Evolutionary conservation across 2,113 vertebrate genomes (phyloP).

Genomic region (Marmota flaviventris): DNA sequence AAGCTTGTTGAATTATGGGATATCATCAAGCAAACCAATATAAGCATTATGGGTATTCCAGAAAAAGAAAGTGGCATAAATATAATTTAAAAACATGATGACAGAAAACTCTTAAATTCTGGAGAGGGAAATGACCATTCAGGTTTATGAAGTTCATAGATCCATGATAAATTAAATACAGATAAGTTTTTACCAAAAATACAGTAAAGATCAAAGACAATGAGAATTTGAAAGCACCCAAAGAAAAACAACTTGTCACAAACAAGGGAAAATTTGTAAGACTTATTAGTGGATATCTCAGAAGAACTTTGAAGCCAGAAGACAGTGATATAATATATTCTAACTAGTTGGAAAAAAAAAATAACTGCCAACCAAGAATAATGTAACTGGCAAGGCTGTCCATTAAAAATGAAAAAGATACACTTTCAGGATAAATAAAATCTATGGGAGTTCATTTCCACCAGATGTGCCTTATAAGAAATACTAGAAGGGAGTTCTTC

Average conservation of each 20-base stretch:
- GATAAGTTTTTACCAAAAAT: background rate
- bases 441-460: background rate
- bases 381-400: background rate
- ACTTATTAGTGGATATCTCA: background rate
- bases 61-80: background rate
- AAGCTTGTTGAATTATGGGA: background rate
- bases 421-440: background rate
- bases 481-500: background rate
- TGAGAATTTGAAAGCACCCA: background rate
- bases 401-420: background rate
- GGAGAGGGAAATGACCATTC: background rate
- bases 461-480: background rate
- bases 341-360: background rate
- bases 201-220: background rate
- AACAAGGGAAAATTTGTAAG: background rate
- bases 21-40: background rate
- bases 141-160: background rate
- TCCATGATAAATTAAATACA: background rate
- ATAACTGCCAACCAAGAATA: background rate
- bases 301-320: background rate
- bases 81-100: background rate
- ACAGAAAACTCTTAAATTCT: background rate
- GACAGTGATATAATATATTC: background rate
- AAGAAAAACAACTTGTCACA: background rate
- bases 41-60: background rate